Evolutionary conservation across 2,888 invertebrate species (phyloP).

Genomic region (Ophion slaviceki): DNA sequence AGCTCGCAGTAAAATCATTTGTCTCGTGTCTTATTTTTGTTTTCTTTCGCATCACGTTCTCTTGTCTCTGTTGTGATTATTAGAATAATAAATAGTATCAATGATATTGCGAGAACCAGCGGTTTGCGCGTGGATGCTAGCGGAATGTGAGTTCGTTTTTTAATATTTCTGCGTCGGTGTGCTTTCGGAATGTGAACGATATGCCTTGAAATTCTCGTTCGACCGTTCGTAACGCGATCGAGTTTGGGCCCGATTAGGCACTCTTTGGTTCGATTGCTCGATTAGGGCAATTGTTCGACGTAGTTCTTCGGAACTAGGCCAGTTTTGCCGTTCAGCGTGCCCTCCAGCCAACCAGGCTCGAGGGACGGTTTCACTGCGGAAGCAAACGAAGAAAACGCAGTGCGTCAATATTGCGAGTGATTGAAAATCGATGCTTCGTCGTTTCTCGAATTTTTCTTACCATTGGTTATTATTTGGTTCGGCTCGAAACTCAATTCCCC

Average conservation of each 20-base stretch:
- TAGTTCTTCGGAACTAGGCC: slow-evolving; percentile 98
- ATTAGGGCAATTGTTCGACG: slow-evolving; percentile 93
- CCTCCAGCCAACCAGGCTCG: slow-evolving; percentile 99
- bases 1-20: slow-evolving; percentile 42
- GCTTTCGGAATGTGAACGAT: slow-evolving; percentile 65
- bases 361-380: slow-evolving; percentile 92
- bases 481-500: slow-evolving; percentile 99
- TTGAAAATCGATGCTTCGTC: background rate
- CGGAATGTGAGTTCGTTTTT: slow-evolving; percentile 45
- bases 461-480: slow-evolving; percentile 98
- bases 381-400: slow-evolving; percentile 5
- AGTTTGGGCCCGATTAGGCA: slow-evolving; percentile 66
- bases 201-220: slow-evolving; percentile 54
- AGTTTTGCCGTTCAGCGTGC: slow-evolving; percentile 94
- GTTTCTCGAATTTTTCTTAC: slow-evolving; percentile 84
- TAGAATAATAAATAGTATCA: slow-evolving; percentile 59
- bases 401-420: background rate
- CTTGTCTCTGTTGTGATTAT: slow-evolving; percentile 23
- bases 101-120: slow-evolving; percentile 48
- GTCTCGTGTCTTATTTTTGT: slow-evolving; percentile 12
- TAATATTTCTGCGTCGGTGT: slow-evolving; percentile 30
- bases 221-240: slow-evolving; percentile 47
- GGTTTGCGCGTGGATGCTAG: slow-evolving; percentile 36
- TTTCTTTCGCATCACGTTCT: background rate
- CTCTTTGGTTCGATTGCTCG: slow-evolving; percentile 74